These are phyloP conservation scores for Siderastrea radians DNA, from an alignment of 92 coral and sea anemone species.

Conservation along the genomic window DNA sequence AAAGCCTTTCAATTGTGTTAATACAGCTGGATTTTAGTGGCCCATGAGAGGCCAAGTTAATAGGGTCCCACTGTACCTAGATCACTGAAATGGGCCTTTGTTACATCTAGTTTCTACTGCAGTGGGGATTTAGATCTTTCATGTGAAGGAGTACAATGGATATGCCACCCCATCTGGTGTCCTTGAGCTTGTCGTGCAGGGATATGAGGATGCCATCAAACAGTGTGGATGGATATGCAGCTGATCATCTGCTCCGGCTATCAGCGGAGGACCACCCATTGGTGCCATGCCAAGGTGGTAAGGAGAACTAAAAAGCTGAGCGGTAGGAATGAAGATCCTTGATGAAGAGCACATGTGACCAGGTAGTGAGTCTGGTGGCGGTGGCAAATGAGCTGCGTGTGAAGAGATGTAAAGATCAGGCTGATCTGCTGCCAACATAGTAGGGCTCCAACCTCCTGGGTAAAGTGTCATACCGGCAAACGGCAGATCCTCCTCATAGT, in stretches of 20 bases:
- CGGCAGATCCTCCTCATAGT: conserved; percentile 60
- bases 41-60: background rate
- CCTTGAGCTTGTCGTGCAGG: conserved; percentile 52
- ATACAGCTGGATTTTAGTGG: no score
- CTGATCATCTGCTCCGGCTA: conserved; percentile 82
- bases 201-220: conserved; percentile 86
- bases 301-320: conserved; percentile 81
- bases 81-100: background rate
- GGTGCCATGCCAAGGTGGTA: conserved; percentile 81
- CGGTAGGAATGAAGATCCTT: conserved; percentile 92
- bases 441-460: conserved; percentile 63
- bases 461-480: conserved; percentile 40
- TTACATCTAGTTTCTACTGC: background rate
- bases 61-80: background rate
- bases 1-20: no score
- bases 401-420: conserved; percentile 55
- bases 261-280: conserved; percentile 75
- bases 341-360: conserved; percentile 77
- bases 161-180: conserved; percentile 39
- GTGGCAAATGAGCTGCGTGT: conserved; percentile 42
- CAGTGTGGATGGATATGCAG: conserved; percentile 91
- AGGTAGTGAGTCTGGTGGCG: conserved; percentile 41
- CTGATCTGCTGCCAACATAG: conserved; percentile 54
- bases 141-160: conserved; percentile 77
- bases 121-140: background rate